Conservation (phyloP, 2,113 vertebrate species). For the Echinops telfairi region DNA sequence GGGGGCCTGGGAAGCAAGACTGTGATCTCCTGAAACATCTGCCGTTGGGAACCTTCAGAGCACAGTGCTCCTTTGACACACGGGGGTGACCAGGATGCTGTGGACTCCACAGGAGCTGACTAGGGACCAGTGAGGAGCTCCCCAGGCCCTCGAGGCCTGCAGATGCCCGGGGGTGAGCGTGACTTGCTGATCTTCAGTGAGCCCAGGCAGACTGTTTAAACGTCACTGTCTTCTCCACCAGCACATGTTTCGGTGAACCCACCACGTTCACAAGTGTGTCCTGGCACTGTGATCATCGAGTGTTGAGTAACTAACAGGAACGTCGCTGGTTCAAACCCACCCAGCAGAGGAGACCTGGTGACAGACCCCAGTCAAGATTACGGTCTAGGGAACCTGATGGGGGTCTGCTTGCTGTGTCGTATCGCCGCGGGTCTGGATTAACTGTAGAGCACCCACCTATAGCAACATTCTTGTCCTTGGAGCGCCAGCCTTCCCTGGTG, state of each 20-base stretch:
- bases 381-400: neutral
- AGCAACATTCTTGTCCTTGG: neutral
- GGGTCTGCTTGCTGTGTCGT: neutral
- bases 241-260: neutral
- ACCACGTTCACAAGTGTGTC: accelerated
- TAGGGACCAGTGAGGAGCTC: accelerated
- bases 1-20: neutral
- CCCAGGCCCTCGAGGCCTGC: accelerated
- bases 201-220: accelerated
- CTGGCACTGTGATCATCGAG: neutral
- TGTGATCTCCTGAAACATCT: neutral
- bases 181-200: accelerated
- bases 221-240: neutral
- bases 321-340: neutral
- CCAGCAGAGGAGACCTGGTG: neutral
- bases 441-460: neutral
- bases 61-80: neutral
- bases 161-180: accelerated
- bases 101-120: neutral
- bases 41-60: neutral
- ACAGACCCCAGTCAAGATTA: neutral
- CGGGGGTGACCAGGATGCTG: neutral
- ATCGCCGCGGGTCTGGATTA: accelerated
- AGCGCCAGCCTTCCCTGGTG: accelerated
- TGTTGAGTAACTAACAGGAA: neutral